Base-by-base conservation (phyloP, 2,888 invertebrate species). In the Cinara cedri region DNA sequence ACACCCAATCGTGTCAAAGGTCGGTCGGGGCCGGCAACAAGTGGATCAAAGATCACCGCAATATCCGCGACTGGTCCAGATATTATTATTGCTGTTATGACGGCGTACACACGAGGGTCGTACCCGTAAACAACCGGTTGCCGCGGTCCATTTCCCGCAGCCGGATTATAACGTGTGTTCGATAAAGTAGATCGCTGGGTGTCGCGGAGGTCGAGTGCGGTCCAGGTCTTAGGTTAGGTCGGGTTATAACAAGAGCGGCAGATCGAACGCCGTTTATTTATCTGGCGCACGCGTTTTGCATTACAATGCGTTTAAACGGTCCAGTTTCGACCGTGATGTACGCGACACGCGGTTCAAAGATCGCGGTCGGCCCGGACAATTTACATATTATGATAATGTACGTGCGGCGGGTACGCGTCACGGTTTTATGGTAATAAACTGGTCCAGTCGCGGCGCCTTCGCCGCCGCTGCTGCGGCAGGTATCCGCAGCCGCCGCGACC, bases 391-490 rank as follows among this genome's bases (percentile, higher is more conserved):
- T 19, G 14, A 21, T 8, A n/a, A 9, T 19, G 14, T 21, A 21
- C 6, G 0, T 13, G n/a, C n/a, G n/a, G n/a, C n/a, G n/a, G n/a
- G n/a, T n/a, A n/a, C n/a, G n/a, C n/a, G n/a, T n/a, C n/a, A n/a
- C n/a, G n/a, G n/a, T n/a, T n/a, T n/a, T n/a, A n/a, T n/a, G n/a
- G n/a, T n/a, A n/a, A 46, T n/a, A 26, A 75, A 75, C 75, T 65
- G 75, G 75, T 76, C 75, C 75, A 76, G 66, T 74, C 14, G 62
- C 42, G 19, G 6, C n/a, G n/a, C n/a, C n/a, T n/a, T n/a, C n/a
- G n/a, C n/a, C n/a, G n/a, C n/a, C n/a, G 34, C 34, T 34, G 34
- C 34, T 6, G 13, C 63, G 13, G 19, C 13, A 42, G 44, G 42
- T 42, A 63, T 26, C 14, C n/a, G n/a, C n/a, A n/a, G n/a, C n/a